These are phyloP conservation scores for Drosophila helvetica DNA, from an alignment of 2,888 invertebrate species.

Conservation along the genomic window DNA sequence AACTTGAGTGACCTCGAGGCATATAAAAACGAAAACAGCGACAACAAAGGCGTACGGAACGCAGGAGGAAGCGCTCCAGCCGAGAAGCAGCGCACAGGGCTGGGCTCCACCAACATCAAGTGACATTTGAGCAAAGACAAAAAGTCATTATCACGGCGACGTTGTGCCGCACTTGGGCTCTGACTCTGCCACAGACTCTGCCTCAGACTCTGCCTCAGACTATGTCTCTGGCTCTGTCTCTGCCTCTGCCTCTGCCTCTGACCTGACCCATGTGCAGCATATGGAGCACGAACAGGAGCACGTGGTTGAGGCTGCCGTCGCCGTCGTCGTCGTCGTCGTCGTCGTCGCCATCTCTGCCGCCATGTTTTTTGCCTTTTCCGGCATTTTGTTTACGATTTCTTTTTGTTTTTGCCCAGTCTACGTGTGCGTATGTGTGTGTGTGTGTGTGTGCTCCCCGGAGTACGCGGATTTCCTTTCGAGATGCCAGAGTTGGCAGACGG, in stretches of 20 bases:
- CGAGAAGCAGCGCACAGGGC: constrained; percentile 16
- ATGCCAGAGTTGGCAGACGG: constrained; percentile 54
- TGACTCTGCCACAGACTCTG: neutral
- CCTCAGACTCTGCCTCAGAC: neutral
- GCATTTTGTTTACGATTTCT: constrained; percentile 75
- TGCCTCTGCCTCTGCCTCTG: neutral
- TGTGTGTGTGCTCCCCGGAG: constrained; percentile 34
- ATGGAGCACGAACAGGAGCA: constrained; percentile 50
- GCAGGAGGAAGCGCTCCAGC: neutral
- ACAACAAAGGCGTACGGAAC: constrained; percentile 56
- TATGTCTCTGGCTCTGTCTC: too few relatives aligned
- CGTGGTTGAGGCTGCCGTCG: constrained; percentile 48
- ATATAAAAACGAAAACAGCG: constrained; percentile 65
- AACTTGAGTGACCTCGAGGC: constrained; percentile 71
- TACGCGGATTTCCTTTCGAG: constrained; percentile 65
- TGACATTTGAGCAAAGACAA: constrained; percentile 79
- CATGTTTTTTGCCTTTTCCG: constrained; percentile 76
- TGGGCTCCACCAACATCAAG: constrained; percentile 61
- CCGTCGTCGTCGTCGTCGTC: constrained; percentile 26
- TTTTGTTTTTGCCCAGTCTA: constrained; percentile 27
- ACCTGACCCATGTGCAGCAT: constrained; percentile 53
- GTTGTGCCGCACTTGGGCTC: constrained; percentile 38
- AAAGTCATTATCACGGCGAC: constrained; percentile 78
- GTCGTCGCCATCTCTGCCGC: constrained; percentile 56
- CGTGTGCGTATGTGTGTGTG: constrained; percentile 51